Evolutionary conservation across 2,797 vertebrate genomes (phyloP).

Genomic region (Acestrorhynchus altus): DNA sequence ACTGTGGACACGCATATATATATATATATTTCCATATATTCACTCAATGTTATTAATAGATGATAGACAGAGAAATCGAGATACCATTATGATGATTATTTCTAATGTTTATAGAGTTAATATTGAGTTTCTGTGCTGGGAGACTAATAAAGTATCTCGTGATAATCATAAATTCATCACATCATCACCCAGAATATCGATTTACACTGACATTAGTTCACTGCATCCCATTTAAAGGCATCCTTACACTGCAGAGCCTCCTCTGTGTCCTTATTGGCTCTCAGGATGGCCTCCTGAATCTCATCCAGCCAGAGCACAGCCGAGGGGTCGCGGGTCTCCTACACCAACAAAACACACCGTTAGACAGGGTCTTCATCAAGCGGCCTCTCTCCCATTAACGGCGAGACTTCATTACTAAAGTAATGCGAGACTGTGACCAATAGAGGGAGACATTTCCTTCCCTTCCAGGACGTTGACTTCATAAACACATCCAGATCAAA

Average conservation of each 20-base stretch:
- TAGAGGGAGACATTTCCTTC: background rate
- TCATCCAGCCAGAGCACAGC: conserved; percentile 98
- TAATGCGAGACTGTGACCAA: background rate
- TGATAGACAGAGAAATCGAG: no score
- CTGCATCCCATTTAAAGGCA: background rate
- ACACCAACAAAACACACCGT: conserved; percentile 24
- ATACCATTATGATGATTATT: no score
- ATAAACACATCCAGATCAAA: background rate
- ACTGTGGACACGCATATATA: conserved; percentile 72
- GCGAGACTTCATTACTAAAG: background rate
- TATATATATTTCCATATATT: background rate
- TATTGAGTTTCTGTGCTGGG: no score
- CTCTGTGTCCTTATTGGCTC: conserved; percentile 89
- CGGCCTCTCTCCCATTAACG: no score
- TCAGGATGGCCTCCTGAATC: conserved; percentile 91
- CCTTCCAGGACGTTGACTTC: background rate
- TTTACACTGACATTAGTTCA: background rate
- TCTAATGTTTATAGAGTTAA: no score
- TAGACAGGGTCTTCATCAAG: no score
- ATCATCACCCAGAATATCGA: no score
- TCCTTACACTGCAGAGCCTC: conserved; percentile 90
- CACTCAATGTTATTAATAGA: background rate
- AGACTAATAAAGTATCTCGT: no score
- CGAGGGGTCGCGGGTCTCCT: conserved; percentile 95
- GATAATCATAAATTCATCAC: no score